Evolutionary conservation across 2,888 invertebrate genomes (phyloP).

Genomic region (Drosophila anceps): DNA sequence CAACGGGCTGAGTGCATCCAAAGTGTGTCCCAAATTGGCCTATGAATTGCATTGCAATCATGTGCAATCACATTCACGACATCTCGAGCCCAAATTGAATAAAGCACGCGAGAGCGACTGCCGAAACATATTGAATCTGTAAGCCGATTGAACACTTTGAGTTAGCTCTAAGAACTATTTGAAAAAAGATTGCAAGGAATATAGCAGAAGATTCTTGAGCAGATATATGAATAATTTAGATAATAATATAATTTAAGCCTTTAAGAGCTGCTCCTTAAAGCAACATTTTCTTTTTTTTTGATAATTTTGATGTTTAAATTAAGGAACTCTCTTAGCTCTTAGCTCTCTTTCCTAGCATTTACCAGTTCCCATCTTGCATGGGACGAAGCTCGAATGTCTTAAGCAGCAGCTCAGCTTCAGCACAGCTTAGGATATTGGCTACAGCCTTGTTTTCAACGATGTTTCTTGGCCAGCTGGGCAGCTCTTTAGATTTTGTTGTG

Average conservation of each 20-base stretch:
- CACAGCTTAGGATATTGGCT: not conserved
- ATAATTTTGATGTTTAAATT: too few species aligned
- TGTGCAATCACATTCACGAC: constrained; percentile 21
- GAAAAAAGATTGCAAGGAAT: too few species aligned
- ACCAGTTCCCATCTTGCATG: not conserved
- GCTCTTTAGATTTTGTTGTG: not conserved
- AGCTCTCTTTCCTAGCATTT: too few species aligned
- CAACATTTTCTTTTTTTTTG: too few species aligned
- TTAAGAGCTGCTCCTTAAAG: too few species aligned
- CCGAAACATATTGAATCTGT: constrained; percentile 5
- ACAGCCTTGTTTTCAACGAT: not conserved
- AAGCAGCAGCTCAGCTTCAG: not conserved
- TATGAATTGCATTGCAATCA: constrained; percentile 38
- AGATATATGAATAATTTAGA: too few species aligned
- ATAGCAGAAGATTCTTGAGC: not conserved
- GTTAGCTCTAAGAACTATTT: not conserved
- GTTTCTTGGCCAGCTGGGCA: not conserved
- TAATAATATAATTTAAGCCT: too few species aligned
- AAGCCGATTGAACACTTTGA: not conserved
- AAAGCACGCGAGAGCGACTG: constrained; percentile 4
- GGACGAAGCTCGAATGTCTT: not conserved
- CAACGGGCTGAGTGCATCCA: constrained; percentile 13
- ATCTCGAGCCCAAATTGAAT: constrained; percentile 16
- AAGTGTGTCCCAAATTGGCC: constrained; percentile 50
- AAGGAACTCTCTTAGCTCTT: too few species aligned